These are phyloP conservation scores for Conomelus anceps DNA, from an alignment of 2,888 invertebrate species.

Conservation along the genomic window DNA sequence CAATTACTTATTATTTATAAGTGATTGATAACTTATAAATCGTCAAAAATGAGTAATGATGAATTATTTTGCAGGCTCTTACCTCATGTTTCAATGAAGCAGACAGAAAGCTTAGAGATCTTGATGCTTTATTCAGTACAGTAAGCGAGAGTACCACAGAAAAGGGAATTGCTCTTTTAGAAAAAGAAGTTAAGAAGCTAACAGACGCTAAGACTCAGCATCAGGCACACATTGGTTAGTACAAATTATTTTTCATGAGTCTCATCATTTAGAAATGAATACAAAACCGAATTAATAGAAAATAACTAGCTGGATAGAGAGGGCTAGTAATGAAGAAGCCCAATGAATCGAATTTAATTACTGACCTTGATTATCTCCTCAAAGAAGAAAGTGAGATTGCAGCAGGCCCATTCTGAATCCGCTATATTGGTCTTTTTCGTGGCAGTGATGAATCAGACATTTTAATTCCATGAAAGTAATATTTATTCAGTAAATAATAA, in stretches of 20 bases:
- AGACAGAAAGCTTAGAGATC: constrained; percentile 56
- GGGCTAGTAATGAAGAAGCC: no score
- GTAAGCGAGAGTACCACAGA: constrained; percentile 74
- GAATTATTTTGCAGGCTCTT: constrained; percentile 45
- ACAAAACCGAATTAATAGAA: neutral
- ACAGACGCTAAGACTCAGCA: constrained; percentile 61
- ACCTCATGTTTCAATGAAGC: constrained; percentile 61
- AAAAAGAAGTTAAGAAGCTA: constrained; percentile 64
- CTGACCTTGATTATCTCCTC: no score
- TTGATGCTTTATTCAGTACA: constrained; percentile 57
- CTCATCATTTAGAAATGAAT: neutral
- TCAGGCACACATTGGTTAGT: constrained; percentile 53
- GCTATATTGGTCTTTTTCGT: no score
- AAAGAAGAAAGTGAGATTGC: no score
- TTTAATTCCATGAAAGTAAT: no score
- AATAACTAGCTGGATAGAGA: neutral
- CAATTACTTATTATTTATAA: no score
- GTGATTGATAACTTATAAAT: no score
- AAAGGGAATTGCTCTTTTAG: constrained; percentile 65
- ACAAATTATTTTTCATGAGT: neutral
- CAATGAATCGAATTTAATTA: no score
- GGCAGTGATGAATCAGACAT: no score
- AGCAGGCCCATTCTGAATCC: no score
- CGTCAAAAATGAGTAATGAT: no score
- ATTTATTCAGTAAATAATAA: no score